Conservation (phyloP, 2,113 vertebrate genomes). For the Pachyramphus minor region DNA sequence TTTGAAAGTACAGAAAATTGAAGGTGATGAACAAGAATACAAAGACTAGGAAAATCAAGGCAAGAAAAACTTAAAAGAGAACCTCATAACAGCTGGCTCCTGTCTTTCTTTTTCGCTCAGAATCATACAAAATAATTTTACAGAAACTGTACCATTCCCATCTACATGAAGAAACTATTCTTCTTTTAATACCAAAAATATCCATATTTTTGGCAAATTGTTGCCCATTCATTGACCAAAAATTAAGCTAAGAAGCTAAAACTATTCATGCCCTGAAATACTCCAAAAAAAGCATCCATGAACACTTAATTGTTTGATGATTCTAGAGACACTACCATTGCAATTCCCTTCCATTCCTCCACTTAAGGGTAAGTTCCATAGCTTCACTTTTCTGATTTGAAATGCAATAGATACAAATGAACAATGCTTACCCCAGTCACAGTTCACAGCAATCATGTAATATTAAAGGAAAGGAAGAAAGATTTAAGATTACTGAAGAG, state of each 20-base stretch:
- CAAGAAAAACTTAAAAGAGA: background rate
- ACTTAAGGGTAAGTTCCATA: background rate
- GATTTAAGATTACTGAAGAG: background rate
- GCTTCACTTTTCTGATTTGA: background rate
- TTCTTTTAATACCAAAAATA: background rate
- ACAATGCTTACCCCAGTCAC: background rate
- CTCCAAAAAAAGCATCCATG: background rate
- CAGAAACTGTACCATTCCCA: background rate
- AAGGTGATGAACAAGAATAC: background rate
- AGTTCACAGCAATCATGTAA: background rate
- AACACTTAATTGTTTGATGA: background rate
- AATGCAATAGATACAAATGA: background rate
- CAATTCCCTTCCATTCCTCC: background rate
- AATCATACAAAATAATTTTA: background rate
- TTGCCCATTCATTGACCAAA: background rate
- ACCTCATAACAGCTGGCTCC: background rate
- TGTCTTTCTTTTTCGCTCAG: background rate
- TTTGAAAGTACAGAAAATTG: background rate
- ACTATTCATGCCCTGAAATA: background rate
- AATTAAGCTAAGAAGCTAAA: background rate
- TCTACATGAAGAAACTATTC: background rate
- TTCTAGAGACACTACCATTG: background rate
- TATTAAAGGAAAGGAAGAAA: background rate
- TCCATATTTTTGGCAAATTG: background rate
- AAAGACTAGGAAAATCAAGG: background rate